A percentile compares a stretch with the other conserved stretches of the same genome.
Evolutionary conservation across 1,140 invertebrate species (phyloP).

Genomic region (Cydia strobilella): DNA sequence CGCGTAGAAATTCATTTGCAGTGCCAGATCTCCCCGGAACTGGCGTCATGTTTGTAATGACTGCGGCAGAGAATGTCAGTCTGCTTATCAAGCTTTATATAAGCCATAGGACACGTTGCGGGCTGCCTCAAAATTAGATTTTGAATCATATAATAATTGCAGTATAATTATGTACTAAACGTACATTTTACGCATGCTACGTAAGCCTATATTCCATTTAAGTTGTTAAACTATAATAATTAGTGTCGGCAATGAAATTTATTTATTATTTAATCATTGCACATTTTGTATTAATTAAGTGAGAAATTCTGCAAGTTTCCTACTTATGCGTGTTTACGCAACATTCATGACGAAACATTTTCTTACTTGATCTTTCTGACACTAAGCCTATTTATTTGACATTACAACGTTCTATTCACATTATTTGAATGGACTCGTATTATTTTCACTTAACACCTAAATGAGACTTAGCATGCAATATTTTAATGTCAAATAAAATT

Average conservation of each 20-base stretch:
- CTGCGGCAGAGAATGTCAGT: too few relatives aligned
- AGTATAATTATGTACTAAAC: too few relatives aligned
- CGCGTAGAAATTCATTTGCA: too few relatives aligned
- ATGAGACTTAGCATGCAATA: neutral
- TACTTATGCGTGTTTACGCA: slow-evolving; percentile 19
- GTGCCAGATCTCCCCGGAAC: too few relatives aligned
- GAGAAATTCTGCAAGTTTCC: slow-evolving; percentile 14
- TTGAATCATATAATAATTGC: too few relatives aligned
- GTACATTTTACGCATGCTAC: neutral
- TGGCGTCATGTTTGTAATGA: too few relatives aligned
- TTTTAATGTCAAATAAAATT: slow-evolving; percentile 9
- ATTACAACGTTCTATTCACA: slow-evolving; percentile 9
- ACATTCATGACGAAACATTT: slow-evolving; percentile 15
- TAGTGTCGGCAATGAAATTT: neutral
- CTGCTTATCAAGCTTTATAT: too few relatives aligned
- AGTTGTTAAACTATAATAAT: neutral
- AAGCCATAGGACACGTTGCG: too few relatives aligned
- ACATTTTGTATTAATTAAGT: neutral
- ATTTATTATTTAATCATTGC: neutral
- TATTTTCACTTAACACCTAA: slow-evolving; percentile 17
- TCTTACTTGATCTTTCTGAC: slow-evolving; percentile 24
- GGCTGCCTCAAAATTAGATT: too few relatives aligned
- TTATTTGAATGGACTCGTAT: slow-evolving; percentile 13
- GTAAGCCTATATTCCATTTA: neutral
- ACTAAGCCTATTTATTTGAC: slow-evolving; percentile 25